Conservation (phyloP, 1,140 invertebrate species). For the Hycleus cichorii region DNA sequence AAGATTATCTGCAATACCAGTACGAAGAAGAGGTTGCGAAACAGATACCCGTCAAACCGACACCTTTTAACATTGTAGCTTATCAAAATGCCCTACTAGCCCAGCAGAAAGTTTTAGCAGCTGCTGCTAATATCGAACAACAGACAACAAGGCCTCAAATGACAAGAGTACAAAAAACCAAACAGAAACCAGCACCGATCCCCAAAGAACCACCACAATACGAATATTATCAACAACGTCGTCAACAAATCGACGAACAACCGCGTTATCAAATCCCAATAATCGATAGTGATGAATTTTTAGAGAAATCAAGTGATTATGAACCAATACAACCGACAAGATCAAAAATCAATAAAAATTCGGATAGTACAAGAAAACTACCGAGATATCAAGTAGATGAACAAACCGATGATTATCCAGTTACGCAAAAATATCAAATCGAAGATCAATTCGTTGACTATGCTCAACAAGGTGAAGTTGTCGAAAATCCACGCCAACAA, state of each 20-base stretch:
- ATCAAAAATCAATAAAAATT: constrained; percentile 7
- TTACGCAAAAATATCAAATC: constrained; percentile 1
- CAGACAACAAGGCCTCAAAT: not conserved
- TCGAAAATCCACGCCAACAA: too few species aligned
- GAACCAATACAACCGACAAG: not conserved
- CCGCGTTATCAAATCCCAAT: constrained; percentile 1
- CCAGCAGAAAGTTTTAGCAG: constrained; percentile 8
- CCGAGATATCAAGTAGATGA: constrained; percentile 8
- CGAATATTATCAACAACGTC: constrained; percentile 3
- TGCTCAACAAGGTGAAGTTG: not conserved
- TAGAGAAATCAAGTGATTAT: not conserved
- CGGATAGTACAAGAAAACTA: not conserved
- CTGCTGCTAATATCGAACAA: constrained; percentile 2
- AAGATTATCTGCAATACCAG: constrained; percentile 2
- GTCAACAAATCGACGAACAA: constrained; percentile 5
- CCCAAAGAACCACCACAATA: constrained; percentile 1
- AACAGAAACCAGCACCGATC: constrained; percentile 2
- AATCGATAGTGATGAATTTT: too few species aligned
- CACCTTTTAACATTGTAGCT: constrained; percentile 7
- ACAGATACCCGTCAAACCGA: not conserved
- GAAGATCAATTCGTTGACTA: constrained; percentile 1
- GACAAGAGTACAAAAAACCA: constrained; percentile 1
- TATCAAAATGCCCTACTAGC: constrained; percentile 10
- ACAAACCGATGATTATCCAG: constrained; percentile 1
- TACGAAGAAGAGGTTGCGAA: constrained; percentile 3